These are phyloP conservation scores for Leptobrachium ailaonicum DNA, from an alignment of 2,113 vertebrate genomes.

Conservation along the genomic window DNA sequence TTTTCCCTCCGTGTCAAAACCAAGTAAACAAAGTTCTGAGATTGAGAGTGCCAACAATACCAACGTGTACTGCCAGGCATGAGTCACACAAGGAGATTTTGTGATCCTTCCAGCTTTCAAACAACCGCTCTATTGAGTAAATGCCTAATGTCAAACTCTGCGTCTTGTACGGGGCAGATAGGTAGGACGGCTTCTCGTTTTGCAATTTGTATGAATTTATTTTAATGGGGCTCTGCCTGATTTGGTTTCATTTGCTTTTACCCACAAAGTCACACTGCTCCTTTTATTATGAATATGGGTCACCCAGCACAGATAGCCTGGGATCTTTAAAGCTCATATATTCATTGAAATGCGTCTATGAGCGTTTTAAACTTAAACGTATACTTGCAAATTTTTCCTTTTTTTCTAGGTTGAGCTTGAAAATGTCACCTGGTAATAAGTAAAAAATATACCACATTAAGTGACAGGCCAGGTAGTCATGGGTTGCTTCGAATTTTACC, in stretches of 20 bases:
- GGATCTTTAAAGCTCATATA: too few species aligned
- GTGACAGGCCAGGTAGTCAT: too few species aligned
- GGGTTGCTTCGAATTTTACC: too few species aligned
- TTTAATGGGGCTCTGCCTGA: conserved; percentile 11
- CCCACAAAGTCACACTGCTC: conserved; percentile 2
- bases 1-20: background rate
- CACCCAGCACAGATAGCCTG: too few species aligned
- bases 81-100: conserved; percentile 33
- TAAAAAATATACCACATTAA: too few species aligned
- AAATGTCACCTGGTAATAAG: too few species aligned
- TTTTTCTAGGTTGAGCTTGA: too few species aligned
- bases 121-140: background rate
- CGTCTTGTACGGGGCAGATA: conserved; percentile 20
- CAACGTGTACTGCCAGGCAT: conserved; percentile 38
- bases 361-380: too few species aligned
- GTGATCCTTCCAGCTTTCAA: conserved; percentile 6
- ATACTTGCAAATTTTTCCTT: too few species aligned
- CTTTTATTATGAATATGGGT: background rate
- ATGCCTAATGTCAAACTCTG: conserved; percentile 16
- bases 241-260: conserved; percentile 13
- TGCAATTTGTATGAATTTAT: conserved; percentile 22
- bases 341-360: too few species aligned
- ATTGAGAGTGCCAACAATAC: conserved; percentile 43
- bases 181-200: background rate
- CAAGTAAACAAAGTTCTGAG: conserved; percentile 46